phyloP scores from a whole-genome alignment of 1,140 invertebrate genomes.

The Brachionus koreanus region DNA sequence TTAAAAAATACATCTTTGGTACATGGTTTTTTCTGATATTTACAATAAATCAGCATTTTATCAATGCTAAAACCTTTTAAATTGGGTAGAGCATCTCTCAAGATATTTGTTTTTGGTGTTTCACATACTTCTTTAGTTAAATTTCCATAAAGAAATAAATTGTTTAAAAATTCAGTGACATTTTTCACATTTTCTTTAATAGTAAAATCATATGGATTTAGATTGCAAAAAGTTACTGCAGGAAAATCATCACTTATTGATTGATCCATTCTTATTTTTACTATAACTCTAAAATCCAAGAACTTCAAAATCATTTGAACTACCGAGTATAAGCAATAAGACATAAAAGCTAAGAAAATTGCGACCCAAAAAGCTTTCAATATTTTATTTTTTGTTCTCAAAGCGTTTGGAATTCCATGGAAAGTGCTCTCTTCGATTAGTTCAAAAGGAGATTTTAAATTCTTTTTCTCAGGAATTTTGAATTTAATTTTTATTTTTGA shows the following conservation, averaged over 20 bases:
- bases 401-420: background rate
- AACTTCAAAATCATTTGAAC: background rate
- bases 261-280: background rate
- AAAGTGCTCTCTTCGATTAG: background rate
- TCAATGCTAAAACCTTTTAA: background rate
- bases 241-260: background rate
- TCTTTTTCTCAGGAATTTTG: no score
- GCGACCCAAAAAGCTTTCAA: background rate
- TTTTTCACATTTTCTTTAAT: background rate
- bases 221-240: background rate
- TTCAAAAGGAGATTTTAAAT: no score
- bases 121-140: background rate
- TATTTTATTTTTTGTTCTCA: background rate
- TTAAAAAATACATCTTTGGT: background rate
- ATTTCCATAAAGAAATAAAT: background rate
- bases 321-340: background rate
- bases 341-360: background rate
- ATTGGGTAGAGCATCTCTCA: background rate
- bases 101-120: background rate
- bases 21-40: background rate
- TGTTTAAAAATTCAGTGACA: background rate
- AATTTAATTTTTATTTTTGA: no score
- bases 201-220: slow-evolving; percentile 10
- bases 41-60: background rate
- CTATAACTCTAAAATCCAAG: background rate